Percentiles rank a stretch among this genome's conserved stretches.
Conservation (phyloP, 1,140 invertebrate genomes). For the Musca domestica region DNA sequence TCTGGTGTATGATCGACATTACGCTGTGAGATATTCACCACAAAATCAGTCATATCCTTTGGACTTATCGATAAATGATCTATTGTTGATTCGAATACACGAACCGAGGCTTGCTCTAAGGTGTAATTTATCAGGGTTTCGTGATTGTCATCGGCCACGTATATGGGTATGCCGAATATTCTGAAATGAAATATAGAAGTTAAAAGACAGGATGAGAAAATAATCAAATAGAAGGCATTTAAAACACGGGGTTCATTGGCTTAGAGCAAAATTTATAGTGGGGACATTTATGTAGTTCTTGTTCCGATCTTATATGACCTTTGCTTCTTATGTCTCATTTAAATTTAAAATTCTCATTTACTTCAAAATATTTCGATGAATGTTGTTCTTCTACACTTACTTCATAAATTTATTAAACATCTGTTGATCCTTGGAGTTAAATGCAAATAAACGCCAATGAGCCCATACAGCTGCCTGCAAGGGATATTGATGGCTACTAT, state of each 20-base stretch:
- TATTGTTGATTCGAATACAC: neutral
- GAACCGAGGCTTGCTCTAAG: constrained; percentile 26
- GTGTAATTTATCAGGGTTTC: constrained; percentile 34
- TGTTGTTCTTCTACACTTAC: constrained; percentile 9
- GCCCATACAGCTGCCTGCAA: constrained; percentile 43
- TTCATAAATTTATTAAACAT: constrained; percentile 29
- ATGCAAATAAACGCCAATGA: constrained; percentile 42
- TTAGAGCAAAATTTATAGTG: too few species aligned
- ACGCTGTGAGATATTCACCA: constrained; percentile 36
- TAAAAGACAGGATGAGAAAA: too few species aligned
- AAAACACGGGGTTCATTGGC: too few species aligned
- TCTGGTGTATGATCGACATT: constrained; percentile 27
- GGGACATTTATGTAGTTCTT: too few species aligned
- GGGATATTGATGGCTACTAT: constrained; percentile 27
- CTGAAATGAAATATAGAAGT: constrained; percentile 26
- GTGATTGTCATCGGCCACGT: constrained; percentile 33
- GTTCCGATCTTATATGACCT: too few species aligned
- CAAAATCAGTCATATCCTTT: constrained; percentile 36
- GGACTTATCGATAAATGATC: constrained; percentile 34
- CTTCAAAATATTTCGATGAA: neutral
- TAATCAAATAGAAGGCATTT: too few species aligned
- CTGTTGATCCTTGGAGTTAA: constrained; percentile 28
- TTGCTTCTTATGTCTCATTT: too few species aligned
- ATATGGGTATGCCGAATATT: constrained; percentile 46
- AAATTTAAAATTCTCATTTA: too few species aligned